Conservation (phyloP, 1,140 invertebrate genomes). For the Atta colombica region DNA sequence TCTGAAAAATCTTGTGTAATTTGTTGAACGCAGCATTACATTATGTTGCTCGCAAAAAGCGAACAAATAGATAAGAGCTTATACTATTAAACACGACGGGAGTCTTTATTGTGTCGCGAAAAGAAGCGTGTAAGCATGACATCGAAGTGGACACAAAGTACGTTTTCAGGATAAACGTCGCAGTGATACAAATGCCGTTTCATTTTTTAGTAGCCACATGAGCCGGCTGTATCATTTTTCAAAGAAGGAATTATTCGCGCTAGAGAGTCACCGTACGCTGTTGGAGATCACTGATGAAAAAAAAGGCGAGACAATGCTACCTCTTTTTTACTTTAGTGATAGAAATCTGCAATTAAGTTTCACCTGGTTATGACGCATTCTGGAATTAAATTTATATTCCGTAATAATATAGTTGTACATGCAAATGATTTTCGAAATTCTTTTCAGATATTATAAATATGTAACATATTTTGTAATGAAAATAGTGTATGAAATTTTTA, state of each 20-base stretch:
- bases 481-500: too few species aligned
- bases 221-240: conserved; percentile 48
- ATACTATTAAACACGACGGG: conserved; percentile 29
- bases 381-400: not conserved
- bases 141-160: conserved; percentile 18
- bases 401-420: not conserved
- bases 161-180: conserved; percentile 45
- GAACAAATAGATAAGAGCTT: not conserved
- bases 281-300: conserved; percentile 6
- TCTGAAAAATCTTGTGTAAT: conserved; percentile 19
- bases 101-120: conserved; percentile 37
- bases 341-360: conserved; percentile 34
- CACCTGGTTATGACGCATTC: not conserved
- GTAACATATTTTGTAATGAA: not conserved
- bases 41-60: not conserved
- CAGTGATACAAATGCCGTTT: conserved; percentile 46
- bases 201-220: conserved; percentile 58
- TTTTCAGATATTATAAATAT: not conserved
- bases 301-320: not conserved
- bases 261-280: conserved; percentile 7
- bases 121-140: conserved; percentile 9
- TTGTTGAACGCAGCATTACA: conserved; percentile 6
- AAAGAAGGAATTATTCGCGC: conserved; percentile 54
- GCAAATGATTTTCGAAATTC: not conserved
- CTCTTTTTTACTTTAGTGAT: conserved; percentile 4